Evolutionary conservation across 2,888 invertebrate species (phyloP), one percentile per base, ranked within the genome.

Genomic region (Napeogenes sylphis): DNA sequence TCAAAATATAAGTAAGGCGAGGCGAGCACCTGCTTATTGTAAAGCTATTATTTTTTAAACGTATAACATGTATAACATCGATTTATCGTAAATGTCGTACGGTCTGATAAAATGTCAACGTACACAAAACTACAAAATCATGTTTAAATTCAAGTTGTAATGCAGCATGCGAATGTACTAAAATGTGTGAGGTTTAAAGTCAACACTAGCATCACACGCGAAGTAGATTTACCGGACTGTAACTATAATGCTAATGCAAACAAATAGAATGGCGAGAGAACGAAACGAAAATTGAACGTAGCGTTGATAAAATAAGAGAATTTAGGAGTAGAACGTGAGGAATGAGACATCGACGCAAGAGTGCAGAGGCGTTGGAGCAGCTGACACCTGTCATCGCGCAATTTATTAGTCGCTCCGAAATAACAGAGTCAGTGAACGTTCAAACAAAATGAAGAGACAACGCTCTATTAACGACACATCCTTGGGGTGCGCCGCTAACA

Each of bases 321-420:
- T 88, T 85, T 83, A 85, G 86, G 87, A 86, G 87, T 81, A 84
- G 83, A 87, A 79, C 87, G 88, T 89, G 88, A 89, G 90, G 87
- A 90, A 90, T 90, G 89, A 89, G 87, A 88, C 90, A 88, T 89
- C 89, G 88, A 85, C 90, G 89, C 89, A 85, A 87, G 90, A 90
- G 90, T 89, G 90, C 90, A 89, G 88, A 89, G 90, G 90, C 90
- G 90, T 84, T 84, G 80, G 85, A 87, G 88, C 90, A 88, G 89
- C 90, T 90, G 90, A 90, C 90, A 90, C 85, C 88, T 90, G 90
- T 90, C 90, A 90, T 90, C 90, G 83, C 84, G 87, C 90, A 87
- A 90, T 90, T 90, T 90, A 90, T 90, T 88, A 88, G 84, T 76
- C 83, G 86, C 86, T 87, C 89, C 87, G 87, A 90, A 90, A 90